Conservation (phyloP, 2,888 invertebrate genomes). For the Eugnorisma glareosa region DNA sequence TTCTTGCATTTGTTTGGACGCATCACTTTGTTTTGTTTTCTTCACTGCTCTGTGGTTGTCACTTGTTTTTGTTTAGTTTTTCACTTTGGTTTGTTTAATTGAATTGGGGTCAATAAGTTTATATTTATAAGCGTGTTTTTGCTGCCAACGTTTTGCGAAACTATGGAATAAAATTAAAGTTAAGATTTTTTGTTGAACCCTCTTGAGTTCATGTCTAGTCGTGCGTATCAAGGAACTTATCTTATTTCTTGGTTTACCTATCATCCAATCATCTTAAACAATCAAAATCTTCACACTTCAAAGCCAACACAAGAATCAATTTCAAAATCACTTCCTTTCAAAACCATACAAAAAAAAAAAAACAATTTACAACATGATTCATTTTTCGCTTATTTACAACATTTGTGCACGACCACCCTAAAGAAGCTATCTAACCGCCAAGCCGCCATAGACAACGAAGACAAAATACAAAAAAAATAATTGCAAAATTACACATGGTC, state of each 20-base stretch:
- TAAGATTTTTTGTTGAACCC: background rate
- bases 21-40: constrained; percentile 74
- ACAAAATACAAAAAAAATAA: constrained; percentile 13
- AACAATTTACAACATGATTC: constrained; percentile 55
- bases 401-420: constrained; percentile 58
- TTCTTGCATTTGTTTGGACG: constrained; percentile 81
- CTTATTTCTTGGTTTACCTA: no score
- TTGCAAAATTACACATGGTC: constrained; percentile 42
- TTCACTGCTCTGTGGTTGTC: constrained; percentile 43
- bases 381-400: constrained; percentile 41
- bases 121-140: constrained; percentile 6
- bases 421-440: constrained; percentile 58
- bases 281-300: background rate
- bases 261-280: background rate
- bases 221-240: constrained; percentile 6
- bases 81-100: constrained; percentile 24
- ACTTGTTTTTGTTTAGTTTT: constrained; percentile 39
- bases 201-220: background rate
- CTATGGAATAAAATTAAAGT: constrained; percentile 18
- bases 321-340: constrained; percentile 35
- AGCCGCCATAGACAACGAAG: constrained; percentile 43
- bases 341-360: constrained; percentile 5
- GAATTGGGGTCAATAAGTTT: constrained; percentile 17
- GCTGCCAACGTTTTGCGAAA: constrained; percentile 7
- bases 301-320: constrained; percentile 24